Percentiles rank a stretch among this genome's conserved stretches.
These are phyloP conservation scores for Papilio demoleus DNA, from an alignment of 2,888 invertebrate genomes.

Conservation along the genomic window DNA sequence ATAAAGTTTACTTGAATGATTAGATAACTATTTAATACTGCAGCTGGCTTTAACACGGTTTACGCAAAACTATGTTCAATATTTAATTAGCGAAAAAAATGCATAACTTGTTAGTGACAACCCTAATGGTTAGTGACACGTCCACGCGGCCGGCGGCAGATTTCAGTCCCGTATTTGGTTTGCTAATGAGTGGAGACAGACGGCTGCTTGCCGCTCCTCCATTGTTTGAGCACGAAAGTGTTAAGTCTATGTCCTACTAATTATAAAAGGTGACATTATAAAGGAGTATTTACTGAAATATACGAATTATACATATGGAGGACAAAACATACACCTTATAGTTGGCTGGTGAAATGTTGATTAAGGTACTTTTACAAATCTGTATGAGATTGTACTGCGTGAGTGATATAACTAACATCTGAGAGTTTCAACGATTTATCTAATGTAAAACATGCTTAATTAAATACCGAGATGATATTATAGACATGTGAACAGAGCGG, in stretches of 20 bases:
- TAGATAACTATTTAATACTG: too few relatives aligned
- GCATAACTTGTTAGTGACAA: not conserved
- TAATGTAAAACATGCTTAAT: too few relatives aligned
- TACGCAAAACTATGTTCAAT: too few relatives aligned
- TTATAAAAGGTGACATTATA: conserved; percentile 6
- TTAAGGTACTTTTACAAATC: too few relatives aligned
- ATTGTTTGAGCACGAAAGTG: conserved; percentile 20
- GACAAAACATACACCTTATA: too few relatives aligned
- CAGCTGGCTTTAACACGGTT: too few relatives aligned
- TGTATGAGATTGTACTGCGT: too few relatives aligned
- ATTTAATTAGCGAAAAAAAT: not conserved
- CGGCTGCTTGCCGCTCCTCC: conserved; percentile 1
- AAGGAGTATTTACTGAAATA: not conserved
- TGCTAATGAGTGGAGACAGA: conserved; percentile 35
- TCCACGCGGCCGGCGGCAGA: conserved; percentile 23
- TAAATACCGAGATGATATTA: conserved; percentile 2
- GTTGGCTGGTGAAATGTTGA: too few relatives aligned
- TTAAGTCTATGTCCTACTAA: conserved; percentile 5
- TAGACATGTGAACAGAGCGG: not conserved
- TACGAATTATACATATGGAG: too few relatives aligned
- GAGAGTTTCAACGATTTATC: too few relatives aligned
- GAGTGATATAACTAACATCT: too few relatives aligned
- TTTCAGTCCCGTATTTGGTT: conserved; percentile 37
- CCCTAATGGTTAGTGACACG: conserved; percentile 4
- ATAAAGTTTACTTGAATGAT: not conserved